Percentiles rank a stretch among this genome's conserved stretches.
Evolutionary conservation across 2,113 vertebrate species (phyloP).

Genomic region (Macaca mulatta): DNA sequence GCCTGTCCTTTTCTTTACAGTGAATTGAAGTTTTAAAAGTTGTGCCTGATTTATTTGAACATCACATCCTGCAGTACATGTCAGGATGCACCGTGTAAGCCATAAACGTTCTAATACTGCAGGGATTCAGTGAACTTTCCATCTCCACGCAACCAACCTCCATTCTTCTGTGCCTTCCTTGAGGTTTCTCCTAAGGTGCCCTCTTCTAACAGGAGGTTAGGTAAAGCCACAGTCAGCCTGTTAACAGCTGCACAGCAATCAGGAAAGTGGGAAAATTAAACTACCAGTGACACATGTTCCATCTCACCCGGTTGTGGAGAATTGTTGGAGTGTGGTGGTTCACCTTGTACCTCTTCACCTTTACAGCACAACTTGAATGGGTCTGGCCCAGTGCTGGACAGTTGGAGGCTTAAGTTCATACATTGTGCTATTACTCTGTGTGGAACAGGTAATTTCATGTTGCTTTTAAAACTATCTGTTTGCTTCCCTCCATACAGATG

Average conservation of each 20-base stretch:
- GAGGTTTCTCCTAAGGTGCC: neutral
- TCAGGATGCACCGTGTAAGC: neutral
- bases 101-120: neutral
- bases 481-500: neutral
- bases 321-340: accelerated
- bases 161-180: neutral
- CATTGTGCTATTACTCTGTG: accelerated
- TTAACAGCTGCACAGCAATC: neutral
- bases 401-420: accelerated
- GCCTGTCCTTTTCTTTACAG: neutral
- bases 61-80: neutral
- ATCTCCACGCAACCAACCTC: too few relatives aligned
- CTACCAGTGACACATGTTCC: neutral
- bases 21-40: neutral
- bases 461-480: neutral
- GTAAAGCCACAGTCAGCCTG: neutral
- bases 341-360: too few relatives aligned
- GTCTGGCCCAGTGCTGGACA: too few relatives aligned
- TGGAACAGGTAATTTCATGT: neutral
- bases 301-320: neutral
- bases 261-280: neutral
- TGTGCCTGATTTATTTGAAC: neutral
- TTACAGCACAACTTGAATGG: neutral
- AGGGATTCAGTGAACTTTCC: neutral
- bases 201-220: neutral